Evolutionary conservation across 2,888 invertebrate genomes (phyloP), one percentile per base, ranked within the genome.

Genomic region (Platerodrilus igneus): DNA sequence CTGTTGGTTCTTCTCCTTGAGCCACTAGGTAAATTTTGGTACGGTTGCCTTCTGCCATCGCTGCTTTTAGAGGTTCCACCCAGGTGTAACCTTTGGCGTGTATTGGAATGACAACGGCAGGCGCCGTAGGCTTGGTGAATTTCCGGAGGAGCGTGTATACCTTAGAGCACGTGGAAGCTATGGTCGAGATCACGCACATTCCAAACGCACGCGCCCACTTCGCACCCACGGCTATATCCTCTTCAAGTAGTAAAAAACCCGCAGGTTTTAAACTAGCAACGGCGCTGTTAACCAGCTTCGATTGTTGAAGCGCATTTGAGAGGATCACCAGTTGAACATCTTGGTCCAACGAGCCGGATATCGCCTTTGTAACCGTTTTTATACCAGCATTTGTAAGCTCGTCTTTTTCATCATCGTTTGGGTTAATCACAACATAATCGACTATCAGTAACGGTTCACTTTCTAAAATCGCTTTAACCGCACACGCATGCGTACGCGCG

Each of bases 11-110:
- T 54, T 83, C 78, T 25, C 82, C 80, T 57, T 81, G 76, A 40
- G 83, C 76, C 35, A 85, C 79, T 20, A 89, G 62, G 55, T 83
- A 77, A 38, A 88, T 75, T 53, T 81, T 79, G 47, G 72, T 64
- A 17, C 71, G 73, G 42, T 76, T 78, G 31, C 79, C 73, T 41
- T 78, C 78, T 45, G 77, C 77, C 63, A 96, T 60, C 0, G 84
- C 81, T 1, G 73, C 75, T 64, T 93, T 93, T 20, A 95, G 69
- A 6, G 73, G 69, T 29, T 88, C 86, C 29, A 95, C 79, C 94
- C 94, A 95, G 1, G 65, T 65, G 67, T 81, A 90, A 58, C 76
- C 73, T 40, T 76, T 77, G 58, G 86, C 86, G 0, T 79, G 78
- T 14, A 86, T 70, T 47, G 79, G 73, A 2, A 91, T 67, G 0